A percentile compares a stretch with the other conserved stretches of the same genome.
phyloP scores from a whole-genome alignment of 2,797 vertebrate genomes.

The Dallia pectoralis region DNA sequence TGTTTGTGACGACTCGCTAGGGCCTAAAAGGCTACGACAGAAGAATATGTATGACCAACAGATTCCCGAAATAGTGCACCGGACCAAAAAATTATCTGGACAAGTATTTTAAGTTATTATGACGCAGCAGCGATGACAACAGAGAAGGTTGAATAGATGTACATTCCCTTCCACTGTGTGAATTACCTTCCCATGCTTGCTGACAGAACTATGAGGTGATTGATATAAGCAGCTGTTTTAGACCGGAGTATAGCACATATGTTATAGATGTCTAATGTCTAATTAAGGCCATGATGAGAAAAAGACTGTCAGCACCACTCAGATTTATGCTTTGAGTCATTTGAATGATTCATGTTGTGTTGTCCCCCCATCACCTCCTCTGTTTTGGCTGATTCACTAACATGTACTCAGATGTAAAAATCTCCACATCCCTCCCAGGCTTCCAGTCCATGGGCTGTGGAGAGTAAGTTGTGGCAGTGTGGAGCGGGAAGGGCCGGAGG shows the following conservation, averaged over 20 bases:
- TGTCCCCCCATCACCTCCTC: background rate
- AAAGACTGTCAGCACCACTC: constrained; percentile 26
- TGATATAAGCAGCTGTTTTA: background rate
- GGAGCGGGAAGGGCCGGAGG: constrained; percentile 20
- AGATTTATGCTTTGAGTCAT: constrained; percentile 1
- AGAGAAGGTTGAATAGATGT: background rate
- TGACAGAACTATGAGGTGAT: background rate
- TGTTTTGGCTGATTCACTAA: background rate
- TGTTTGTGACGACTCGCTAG: background rate
- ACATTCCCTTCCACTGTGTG: background rate
- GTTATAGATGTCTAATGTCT: constrained; percentile 29
- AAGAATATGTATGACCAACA: too few relatives aligned
- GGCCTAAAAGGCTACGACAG: too few relatives aligned
- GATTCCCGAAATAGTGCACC: too few relatives aligned
- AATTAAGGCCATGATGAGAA: constrained; percentile 39
- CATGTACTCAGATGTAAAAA: background rate
- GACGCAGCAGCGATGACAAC: too few relatives aligned
- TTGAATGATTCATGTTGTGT: background rate
- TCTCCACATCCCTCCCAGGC: constrained; percentile 47
- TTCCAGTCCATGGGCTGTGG: constrained; percentile 69
- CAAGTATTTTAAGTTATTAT: too few relatives aligned
- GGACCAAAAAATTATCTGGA: too few relatives aligned
- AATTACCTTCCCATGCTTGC: background rate
- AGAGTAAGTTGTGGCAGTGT: constrained; percentile 57
- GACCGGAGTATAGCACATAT: constrained; percentile 6